phyloP scores from a whole-genome alignment of 2,113 vertebrate genomes.

The Rostratula benghalensis region DNA sequence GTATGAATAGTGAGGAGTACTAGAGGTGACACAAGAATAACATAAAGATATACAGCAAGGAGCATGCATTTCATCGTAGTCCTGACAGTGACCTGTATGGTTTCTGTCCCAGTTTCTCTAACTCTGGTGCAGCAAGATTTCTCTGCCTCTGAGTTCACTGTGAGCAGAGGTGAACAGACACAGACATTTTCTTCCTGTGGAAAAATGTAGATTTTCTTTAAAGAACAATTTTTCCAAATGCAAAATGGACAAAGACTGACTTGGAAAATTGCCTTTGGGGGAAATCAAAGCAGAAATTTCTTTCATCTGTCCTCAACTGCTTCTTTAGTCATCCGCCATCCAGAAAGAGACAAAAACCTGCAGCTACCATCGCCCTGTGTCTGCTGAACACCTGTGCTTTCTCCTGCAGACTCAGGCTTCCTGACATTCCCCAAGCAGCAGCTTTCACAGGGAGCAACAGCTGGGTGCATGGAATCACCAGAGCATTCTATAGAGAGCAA shows the following conservation, averaged over 20 bases:
- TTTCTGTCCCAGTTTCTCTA: not conserved
- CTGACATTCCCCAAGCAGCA: not conserved
- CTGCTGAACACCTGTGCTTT: not conserved
- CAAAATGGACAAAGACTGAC: not conserved
- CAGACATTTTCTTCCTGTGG: not conserved
- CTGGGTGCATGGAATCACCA: not conserved
- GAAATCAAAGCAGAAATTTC: not conserved
- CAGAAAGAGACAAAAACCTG: not conserved
- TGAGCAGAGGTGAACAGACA: not conserved
- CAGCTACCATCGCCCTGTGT: not conserved
- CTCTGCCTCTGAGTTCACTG: not conserved
- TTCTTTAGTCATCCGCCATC: not conserved
- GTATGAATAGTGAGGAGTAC: not conserved
- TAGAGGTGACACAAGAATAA: not conserved
- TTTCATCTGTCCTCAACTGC: not conserved
- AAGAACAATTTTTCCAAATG: not conserved
- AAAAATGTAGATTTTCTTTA: not conserved
- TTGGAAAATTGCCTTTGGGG: not conserved
- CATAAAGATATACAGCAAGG: not conserved
- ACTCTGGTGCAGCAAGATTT: not conserved
- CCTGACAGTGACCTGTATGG: not conserved
- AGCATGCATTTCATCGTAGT: not conserved
- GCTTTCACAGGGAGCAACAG: not conserved
- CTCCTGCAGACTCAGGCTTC: not conserved
- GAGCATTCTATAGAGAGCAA: rapidly evolving